Evolutionary conservation across 2,888 invertebrate genomes (phyloP).

Genomic region (Mycalesis mineus): DNA sequence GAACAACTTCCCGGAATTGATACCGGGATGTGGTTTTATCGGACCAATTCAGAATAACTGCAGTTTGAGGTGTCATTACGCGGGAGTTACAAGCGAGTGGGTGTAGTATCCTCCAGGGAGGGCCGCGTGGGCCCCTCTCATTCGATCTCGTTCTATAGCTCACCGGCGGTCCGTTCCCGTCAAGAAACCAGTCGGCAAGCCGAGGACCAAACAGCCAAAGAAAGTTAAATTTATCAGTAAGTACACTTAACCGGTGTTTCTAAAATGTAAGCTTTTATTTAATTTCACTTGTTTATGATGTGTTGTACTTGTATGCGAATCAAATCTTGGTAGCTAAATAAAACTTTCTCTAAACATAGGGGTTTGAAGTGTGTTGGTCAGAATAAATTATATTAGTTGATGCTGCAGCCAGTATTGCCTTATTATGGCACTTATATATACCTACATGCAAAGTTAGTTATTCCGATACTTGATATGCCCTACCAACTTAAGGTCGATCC

Average conservation of each 20-base stretch:
- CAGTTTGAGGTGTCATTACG: slow-evolving; percentile 3
- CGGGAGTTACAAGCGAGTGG: slow-evolving; percentile 16
- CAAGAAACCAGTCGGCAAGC: slow-evolving; percentile 88
- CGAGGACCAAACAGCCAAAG: slow-evolving; percentile 92
- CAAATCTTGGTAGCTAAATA: no score
- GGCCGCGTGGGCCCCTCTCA: slow-evolving; percentile 35
- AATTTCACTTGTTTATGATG: no score
- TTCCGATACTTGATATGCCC: no score
- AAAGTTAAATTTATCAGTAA: slow-evolving; percentile 95
- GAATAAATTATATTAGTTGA: no score
- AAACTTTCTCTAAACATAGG: no score
- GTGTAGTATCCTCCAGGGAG: slow-evolving; percentile 13
- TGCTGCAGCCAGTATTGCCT: no score
- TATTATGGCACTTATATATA: no score
- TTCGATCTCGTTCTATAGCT: slow-evolving; percentile 45
- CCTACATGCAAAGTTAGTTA: no score
- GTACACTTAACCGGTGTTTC: slow-evolving; percentile 56
- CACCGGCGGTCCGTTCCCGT: slow-evolving; percentile 81
- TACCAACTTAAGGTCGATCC: no score
- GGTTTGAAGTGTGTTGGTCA: no score
- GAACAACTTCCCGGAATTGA: slow-evolving; percentile 1
- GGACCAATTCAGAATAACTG: background rate
- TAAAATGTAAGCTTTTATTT: no score
- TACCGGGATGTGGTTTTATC: background rate
- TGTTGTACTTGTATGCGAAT: no score